Base-by-base conservation (phyloP, 2,888 invertebrate genomes). In the Dasysyrphus albostriatus region DNA sequence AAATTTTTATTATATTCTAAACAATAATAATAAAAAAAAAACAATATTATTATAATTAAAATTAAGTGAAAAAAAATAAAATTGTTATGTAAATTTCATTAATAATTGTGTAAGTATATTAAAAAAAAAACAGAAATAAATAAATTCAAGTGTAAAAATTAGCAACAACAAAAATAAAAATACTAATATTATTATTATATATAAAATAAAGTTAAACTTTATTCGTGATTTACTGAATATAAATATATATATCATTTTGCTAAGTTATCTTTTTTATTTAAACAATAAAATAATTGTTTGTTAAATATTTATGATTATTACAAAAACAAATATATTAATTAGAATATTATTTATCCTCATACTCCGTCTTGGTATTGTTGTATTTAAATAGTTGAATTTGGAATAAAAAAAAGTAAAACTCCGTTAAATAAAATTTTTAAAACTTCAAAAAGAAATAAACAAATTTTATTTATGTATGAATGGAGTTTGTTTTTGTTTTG, bases 21-120 rank as follows among this genome's bases (percentile, higher is more conserved):
- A 67, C 75, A 75, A 83, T 88, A 85, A 83, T 24, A 82, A 88
- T 67, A 42, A 42, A 6, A 42, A 12, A 42, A 3, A 42, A 42
- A 89, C 88, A 84, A 67, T 77, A 67, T 44, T 47, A 63, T 63
- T 65, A 81, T 74, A 70, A 83, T 74, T 81, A 78, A 80, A 56
- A 78, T 56, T 58, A 84, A 83, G 73, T 72, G 70, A 75, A 54
- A 47, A 88, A 76, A 85, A 76, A 79, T 67, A 85, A 88, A 90
- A 88, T 88, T 91, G 91, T 91, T 92, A 91, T 91, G 91, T 90
- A 91, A 89, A 91, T 90, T 91, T 90, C 89, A 88, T 91, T 84
- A 88, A 85, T 79, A 88, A 88, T 83, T 88, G 77, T 88, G 83
- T 88, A 88, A 88, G 88, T 81, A 88, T 84, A 88, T 80, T 74